Conservation (phyloP, 2,888 invertebrate genomes). For the Temnothorax rugatulus region DNA sequence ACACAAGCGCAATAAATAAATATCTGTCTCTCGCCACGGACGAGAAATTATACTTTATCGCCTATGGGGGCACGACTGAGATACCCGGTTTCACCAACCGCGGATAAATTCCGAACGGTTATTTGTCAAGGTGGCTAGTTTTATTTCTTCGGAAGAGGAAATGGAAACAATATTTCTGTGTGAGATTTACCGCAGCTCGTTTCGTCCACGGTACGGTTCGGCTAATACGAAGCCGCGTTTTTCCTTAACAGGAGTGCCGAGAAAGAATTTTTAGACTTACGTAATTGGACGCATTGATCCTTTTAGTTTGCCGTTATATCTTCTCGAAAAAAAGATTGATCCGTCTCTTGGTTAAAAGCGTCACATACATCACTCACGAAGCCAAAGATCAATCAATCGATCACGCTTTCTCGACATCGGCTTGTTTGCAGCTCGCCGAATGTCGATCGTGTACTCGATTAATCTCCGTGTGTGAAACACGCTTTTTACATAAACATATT, state of each 20-base stretch:
- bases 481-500: constrained; percentile 7
- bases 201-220: neutral
- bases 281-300: constrained; percentile 21
- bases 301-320: neutral
- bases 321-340: neutral
- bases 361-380: constrained; percentile 24
- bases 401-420: constrained; percentile 32
- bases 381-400: constrained; percentile 35
- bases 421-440: constrained; percentile 9
- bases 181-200: constrained; percentile 15
- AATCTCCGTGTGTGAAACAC: constrained; percentile 11
- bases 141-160: constrained; percentile 35
- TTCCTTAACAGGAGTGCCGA: neutral
- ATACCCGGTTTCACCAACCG: constrained; percentile 33
- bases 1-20: constrained; percentile 51
- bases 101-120: constrained; percentile 51
- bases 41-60: constrained; percentile 57
- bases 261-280: constrained; percentile 15
- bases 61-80: constrained; percentile 36
- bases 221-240: neutral
- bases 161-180: constrained; percentile 33
- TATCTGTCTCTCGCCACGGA: constrained; percentile 37
- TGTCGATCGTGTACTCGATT: constrained; percentile 26
- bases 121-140: constrained; percentile 25
- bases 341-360: neutral